A percentile compares a stretch with the other conserved stretches of the same genome.
Conservation (phyloP, 2,888 invertebrate species). For the Lordiphosa fenestrarum region DNA sequence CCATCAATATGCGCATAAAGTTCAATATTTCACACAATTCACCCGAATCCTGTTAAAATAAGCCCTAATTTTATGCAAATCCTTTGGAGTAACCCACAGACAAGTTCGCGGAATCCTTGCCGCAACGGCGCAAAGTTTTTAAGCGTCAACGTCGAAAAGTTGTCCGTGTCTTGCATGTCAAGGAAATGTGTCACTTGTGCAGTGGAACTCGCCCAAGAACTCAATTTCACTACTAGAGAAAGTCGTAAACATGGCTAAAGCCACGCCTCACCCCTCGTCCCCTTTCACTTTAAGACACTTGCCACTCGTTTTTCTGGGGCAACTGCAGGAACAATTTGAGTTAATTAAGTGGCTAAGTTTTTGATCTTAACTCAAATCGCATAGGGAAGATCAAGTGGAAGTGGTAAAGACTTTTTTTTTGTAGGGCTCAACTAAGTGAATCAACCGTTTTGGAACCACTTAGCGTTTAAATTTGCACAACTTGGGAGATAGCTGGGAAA, state of each 20-base stretch:
- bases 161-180: conserved; percentile 69
- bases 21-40: conserved; percentile 69
- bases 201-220: conserved; percentile 21
- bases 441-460: too few species aligned
- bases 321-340: conserved; percentile 39
- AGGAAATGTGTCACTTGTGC: conserved; percentile 60
- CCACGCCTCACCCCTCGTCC: conserved; percentile 36
- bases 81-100: conserved; percentile 47
- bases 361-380: conserved; percentile 43
- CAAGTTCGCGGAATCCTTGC: conserved; percentile 47
- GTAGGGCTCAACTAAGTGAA: too few species aligned
- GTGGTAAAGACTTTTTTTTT: too few species aligned
- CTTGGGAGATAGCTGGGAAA: too few species aligned
- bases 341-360: conserved; percentile 54
- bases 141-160: conserved; percentile 65
- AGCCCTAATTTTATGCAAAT: conserved; percentile 71
- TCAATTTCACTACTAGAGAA: conserved; percentile 15
- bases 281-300: conserved; percentile 19
- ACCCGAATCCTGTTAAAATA: conserved; percentile 68
- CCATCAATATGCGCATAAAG: conserved; percentile 71
- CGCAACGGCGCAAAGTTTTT: conserved; percentile 56
- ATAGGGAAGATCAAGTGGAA: conserved; percentile 2
- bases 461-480: too few species aligned
- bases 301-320: conserved; percentile 3
- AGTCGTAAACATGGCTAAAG: conserved; percentile 48